phyloP scores from a whole-genome alignment of 1,140 invertebrate species.

The Tyrophagus putrescentiae region DNA sequence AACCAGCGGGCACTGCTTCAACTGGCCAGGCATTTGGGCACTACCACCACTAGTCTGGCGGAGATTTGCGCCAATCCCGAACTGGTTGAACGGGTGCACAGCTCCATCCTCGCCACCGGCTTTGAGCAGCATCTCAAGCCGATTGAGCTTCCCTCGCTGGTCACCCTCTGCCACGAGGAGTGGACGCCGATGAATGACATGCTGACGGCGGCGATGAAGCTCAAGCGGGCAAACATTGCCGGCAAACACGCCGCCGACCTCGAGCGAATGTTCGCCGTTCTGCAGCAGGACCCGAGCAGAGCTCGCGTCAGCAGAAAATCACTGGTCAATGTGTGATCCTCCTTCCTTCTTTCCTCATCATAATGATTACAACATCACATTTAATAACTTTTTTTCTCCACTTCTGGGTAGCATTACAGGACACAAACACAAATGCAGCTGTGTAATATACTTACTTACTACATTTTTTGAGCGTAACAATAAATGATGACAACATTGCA shows the following conservation, averaged over 20 bases:
- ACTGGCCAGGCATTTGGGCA: slow-evolving; percentile 47
- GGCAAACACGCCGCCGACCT: neutral
- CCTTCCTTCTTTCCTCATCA: too few relatives aligned
- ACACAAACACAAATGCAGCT: too few relatives aligned
- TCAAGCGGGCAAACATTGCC: slow-evolving; percentile 23
- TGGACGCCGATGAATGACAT: slow-evolving; percentile 41
- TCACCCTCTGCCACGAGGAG: slow-evolving; percentile 33
- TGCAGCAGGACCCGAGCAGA: neutral
- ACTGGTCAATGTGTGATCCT: too few relatives aligned
- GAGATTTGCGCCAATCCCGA: slow-evolving; percentile 43
- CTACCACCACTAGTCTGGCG: neutral
- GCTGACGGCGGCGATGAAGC: slow-evolving; percentile 41
- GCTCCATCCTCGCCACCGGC: neutral
- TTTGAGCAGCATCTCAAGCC: slow-evolving; percentile 13
- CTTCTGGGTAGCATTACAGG: too few relatives aligned
- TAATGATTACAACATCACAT: too few relatives aligned
- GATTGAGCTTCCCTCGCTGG: slow-evolving; percentile 36
- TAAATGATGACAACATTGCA: too few relatives aligned
- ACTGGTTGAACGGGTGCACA: neutral
- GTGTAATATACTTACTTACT: too few relatives aligned
- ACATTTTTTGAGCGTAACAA: too few relatives aligned
- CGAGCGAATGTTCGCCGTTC: neutral
- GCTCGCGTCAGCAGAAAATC: slow-evolving; percentile 2
- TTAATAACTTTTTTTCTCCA: too few relatives aligned
- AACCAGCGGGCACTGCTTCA: slow-evolving; percentile 48